phyloP scores from a whole-genome alignment of 2,888 invertebrate genomes.

The Torymus auratus region DNA sequence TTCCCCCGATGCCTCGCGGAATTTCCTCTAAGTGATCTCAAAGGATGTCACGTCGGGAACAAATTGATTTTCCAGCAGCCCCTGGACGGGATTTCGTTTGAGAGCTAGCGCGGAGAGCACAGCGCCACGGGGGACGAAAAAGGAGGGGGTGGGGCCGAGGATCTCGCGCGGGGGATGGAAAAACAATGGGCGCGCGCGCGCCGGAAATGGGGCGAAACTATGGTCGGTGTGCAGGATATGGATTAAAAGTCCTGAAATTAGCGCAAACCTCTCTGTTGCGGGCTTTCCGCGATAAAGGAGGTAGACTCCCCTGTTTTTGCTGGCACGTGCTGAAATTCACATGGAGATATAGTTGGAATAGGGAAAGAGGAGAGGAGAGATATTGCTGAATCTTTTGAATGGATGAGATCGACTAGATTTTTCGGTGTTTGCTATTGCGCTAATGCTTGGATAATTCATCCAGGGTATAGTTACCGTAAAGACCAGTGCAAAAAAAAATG shows the following conservation, averaged over 20 bases:
- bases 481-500: no score
- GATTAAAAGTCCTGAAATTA: slow-evolving; percentile 45
- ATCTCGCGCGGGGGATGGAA: not conserved
- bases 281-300: not conserved
- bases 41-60: slow-evolving; percentile 69
- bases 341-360: no score
- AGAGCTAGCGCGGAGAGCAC: not conserved
- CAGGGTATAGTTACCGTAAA: no score
- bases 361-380: no score
- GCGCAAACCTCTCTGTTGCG: not conserved
- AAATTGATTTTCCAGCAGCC: slow-evolving; percentile 71
- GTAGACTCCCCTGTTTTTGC: not conserved
- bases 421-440: no score
- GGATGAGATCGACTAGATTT: no score
- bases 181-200: no score
- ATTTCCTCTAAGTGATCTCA: slow-evolving; percentile 71
- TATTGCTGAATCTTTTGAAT: no score
- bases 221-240: not conserved
- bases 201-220: no score
- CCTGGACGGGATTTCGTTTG: slow-evolving; percentile 58
- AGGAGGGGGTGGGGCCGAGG: not conserved
- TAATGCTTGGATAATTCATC: no score
- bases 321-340: no score
- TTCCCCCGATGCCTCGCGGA: slow-evolving; percentile 63
- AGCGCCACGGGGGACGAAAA: slow-evolving; percentile 2